Evolutionary conservation across 37 sponge, comb jelly and placozoan species (phyloP), one percentile per base, ranked within the genome.

Genomic region (Dysidea cf. avara): DNA sequence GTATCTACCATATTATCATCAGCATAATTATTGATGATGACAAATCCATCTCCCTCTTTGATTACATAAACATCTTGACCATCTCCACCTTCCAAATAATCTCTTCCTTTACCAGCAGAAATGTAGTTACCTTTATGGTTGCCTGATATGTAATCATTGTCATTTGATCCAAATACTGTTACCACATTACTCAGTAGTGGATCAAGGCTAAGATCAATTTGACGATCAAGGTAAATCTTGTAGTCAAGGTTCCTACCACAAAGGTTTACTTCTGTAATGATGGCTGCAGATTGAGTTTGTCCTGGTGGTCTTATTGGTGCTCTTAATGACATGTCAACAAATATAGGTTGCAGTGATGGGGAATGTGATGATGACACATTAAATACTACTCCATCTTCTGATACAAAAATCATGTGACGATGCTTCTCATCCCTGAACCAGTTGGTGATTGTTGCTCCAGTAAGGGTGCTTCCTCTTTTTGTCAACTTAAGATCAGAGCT

Each of bases 41-140:
- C 75, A 39, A 30, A 38, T 37, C 75, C 75, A 6, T 74, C 61
- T 22, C 75, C 62, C 7, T 25, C 33, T 12, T 31, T 6, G 17
- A 74, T 58, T 4, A 76, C 56, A 76, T 76, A 76, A 5, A 76
- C 58, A 53, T 64, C 64, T 66, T 22, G 2, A 76, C n/a, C n/a
- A n/a, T n/a, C n/a, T n/a, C n/a, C n/a, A n/a, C n/a, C n/a, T n/a
- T n/a, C n/a, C n/a, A n/a, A 49, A 24, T 47, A 22, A 53, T 76
- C 77, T 29, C 52, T 30, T 31, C 77, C 77, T 53, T 18, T 24
- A 64, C 77, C 77, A 32, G 47, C 58, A 35, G 55, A 46, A 11
- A 76, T 58, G 39, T 65, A 65, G 54, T 76, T 64, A 12, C 50
- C 31, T 4, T 26, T 64, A 16, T 30, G 3, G 25, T 64, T 63